Conservation (phyloP, 2,113 vertebrate species). For the Platanista minor region DNA sequence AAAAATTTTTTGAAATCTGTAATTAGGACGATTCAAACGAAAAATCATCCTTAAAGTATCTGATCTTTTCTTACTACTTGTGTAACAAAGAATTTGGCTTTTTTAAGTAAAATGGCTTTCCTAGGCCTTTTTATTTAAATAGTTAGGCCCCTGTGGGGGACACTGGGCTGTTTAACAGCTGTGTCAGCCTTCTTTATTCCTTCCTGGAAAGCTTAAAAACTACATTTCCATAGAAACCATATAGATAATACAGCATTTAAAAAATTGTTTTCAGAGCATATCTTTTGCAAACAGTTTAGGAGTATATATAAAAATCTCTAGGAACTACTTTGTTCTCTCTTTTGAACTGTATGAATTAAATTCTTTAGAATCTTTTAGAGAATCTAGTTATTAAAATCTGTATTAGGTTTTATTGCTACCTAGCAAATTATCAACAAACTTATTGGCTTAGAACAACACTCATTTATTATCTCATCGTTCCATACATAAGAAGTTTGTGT, state of each 20-base stretch:
- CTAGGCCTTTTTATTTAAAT: not conserved
- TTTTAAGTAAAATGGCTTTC: not conserved
- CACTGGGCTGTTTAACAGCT: not conserved
- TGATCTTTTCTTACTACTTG: not conserved
- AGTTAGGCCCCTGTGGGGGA: not conserved
- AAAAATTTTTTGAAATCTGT: not conserved
- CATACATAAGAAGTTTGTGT: not conserved
- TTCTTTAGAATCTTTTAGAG: not conserved
- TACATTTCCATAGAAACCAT: not conserved
- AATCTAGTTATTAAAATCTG: not conserved
- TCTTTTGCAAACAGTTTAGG: not conserved
- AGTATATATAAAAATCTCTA: not conserved
- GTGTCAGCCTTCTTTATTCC: not conserved
- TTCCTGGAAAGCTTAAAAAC: not conserved
- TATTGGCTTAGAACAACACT: not conserved
- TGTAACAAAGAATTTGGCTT: not conserved
- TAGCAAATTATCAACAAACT: not conserved
- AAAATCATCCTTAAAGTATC: not conserved
- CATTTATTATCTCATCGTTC: not conserved
- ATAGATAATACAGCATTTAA: not conserved
- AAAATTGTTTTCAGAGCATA: not conserved
- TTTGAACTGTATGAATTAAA: not conserved
- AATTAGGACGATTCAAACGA: not conserved
- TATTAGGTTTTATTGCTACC: not conserved
- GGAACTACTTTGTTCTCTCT: not conserved